phyloP scores from a whole-genome alignment of 2,797 vertebrate genomes.

The Sebastes steindachneri region DNA sequence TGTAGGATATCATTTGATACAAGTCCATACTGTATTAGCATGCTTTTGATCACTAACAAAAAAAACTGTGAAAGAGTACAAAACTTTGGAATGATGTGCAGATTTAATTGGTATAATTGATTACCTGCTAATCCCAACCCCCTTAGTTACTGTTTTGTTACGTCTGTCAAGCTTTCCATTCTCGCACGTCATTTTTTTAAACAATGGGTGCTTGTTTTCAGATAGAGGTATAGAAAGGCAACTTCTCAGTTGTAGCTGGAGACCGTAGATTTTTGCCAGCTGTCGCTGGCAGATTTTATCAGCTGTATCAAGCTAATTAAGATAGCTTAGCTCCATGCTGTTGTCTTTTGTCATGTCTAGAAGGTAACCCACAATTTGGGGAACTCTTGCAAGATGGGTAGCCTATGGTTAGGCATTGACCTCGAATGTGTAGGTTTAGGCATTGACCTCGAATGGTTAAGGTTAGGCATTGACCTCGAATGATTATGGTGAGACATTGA shows the following conservation, averaged over 20 bases:
- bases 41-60: neutral
- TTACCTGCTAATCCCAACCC: neutral
- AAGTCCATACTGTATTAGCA: neutral
- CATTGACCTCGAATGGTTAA: too few species aligned
- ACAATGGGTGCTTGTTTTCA: neutral
- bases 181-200: neutral
- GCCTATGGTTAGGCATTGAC: too few species aligned
- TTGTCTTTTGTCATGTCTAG: too few species aligned
- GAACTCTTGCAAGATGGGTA: too few species aligned
- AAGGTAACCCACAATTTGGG: too few species aligned
- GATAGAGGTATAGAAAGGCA: neutral
- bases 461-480: too few species aligned
- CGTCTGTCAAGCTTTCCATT: neutral
- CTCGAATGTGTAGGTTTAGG: too few species aligned
- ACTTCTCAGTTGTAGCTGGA: neutral
- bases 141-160: neutral
- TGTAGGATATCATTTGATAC: neutral
- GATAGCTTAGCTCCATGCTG: neutral
- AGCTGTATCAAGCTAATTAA: neutral
- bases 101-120: neutral
- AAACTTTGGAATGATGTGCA: neutral
- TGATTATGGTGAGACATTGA: too few species aligned
- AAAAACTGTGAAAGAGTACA: neutral
- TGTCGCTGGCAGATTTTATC: neutral
- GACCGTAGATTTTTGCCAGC: too few species aligned